A percentile compares a stretch with the other conserved stretches of the same genome.
phyloP scores from a whole-genome alignment of 2,888 invertebrate species.

The Barypeithes pellucidus region DNA sequence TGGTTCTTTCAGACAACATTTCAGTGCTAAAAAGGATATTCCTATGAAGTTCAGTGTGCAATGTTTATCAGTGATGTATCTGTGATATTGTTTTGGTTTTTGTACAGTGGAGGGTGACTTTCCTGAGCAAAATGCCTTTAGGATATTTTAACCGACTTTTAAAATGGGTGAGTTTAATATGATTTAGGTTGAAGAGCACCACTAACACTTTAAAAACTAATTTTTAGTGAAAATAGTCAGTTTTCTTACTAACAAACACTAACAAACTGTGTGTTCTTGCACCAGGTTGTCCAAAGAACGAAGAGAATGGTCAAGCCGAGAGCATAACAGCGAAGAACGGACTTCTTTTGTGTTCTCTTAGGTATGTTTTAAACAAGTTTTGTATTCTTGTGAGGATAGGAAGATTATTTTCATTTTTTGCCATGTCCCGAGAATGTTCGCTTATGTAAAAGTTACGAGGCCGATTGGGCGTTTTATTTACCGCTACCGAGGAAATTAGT shows the following conservation, averaged over 20 bases:
- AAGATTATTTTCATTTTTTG: slow-evolving; percentile 49
- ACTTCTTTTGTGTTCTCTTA: slow-evolving; percentile 51
- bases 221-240: slow-evolving; percentile 11
- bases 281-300: slow-evolving; percentile 19
- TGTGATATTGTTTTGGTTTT: slow-evolving; percentile 53
- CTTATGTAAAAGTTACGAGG: slow-evolving; percentile 16
- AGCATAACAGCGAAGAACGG: slow-evolving; percentile 46
- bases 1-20: slow-evolving; percentile 27
- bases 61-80: slow-evolving; percentile 51
- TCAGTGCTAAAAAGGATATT: slow-evolving; percentile 35
- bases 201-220: slow-evolving; percentile 33
- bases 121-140: slow-evolving; percentile 41
- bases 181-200: neutral
- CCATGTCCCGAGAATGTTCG: slow-evolving; percentile 38
- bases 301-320: slow-evolving; percentile 43
- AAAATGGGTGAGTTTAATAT: slow-evolving; percentile 41
- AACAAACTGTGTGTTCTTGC: slow-evolving; percentile 35
- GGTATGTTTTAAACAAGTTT: slow-evolving; percentile 53
- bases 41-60: slow-evolving; percentile 47
- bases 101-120: slow-evolving; percentile 51
- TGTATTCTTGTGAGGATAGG: slow-evolving; percentile 45
- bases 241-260: slow-evolving; percentile 45
- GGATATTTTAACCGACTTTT: slow-evolving; percentile 46
- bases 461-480: slow-evolving; percentile 8
- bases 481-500: slow-evolving; percentile 13